These are phyloP conservation scores for Uropetala carovei DNA, from an alignment of 2,888 invertebrate species.

Conservation along the genomic window DNA sequence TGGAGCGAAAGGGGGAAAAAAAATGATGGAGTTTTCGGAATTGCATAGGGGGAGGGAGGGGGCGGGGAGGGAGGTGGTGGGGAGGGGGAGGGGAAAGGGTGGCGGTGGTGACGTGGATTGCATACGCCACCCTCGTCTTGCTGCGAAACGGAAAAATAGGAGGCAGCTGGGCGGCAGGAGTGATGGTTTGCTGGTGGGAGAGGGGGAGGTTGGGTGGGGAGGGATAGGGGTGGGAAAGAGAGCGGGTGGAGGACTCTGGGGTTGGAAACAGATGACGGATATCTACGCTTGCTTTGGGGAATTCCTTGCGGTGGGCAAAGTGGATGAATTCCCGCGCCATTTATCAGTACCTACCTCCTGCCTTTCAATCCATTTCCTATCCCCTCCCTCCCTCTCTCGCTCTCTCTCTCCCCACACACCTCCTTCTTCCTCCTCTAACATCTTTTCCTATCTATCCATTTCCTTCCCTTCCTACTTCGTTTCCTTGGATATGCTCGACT, in stretches of 20 bases:
- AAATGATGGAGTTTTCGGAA: conserved; percentile 3
- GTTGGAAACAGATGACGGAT: conserved; percentile 37
- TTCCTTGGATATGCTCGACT: not conserved
- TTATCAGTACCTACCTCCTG: conserved; percentile 31
- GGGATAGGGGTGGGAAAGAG: not conserved
- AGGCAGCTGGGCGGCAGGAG: not conserved
- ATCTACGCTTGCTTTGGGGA: conserved; percentile 35
- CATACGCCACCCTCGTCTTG: not conserved
- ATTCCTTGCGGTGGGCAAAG: conserved; percentile 53
- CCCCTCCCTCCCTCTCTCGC: not conserved
- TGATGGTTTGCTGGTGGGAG: not conserved
- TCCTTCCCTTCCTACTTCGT: not conserved
- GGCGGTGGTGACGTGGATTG: not conserved
- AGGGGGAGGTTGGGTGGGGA: no score
- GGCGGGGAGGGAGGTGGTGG: not conserved
- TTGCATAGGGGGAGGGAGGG: not conserved
- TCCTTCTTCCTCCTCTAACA: not conserved
- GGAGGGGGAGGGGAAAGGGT: not conserved
- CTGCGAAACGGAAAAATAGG: not conserved
- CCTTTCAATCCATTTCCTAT: conserved; percentile 27
- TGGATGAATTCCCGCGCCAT: conserved; percentile 55
- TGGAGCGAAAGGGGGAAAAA: not conserved
- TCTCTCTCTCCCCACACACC: not conserved
- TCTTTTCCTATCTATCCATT: not conserved
- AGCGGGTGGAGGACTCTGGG: not conserved